Evolutionary conservation across 2,888 invertebrate genomes (phyloP).

Genomic region (Drosophila emarginata): DNA sequence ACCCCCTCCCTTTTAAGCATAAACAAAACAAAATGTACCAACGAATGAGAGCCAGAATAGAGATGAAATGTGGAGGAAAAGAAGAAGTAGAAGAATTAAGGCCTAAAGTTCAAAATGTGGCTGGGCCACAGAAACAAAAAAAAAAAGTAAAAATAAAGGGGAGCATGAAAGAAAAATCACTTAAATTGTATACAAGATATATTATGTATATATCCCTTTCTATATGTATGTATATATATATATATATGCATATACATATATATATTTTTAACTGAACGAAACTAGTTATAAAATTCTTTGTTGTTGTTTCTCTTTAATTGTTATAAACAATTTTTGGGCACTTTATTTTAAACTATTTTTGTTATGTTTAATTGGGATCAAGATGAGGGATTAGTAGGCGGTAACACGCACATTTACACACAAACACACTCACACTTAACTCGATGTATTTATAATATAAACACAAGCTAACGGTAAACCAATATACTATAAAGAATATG

Average conservation of each 20-base stretch:
- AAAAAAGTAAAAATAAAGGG: slow-evolving; percentile 25
- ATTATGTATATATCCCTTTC: background rate
- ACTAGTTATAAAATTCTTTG: slow-evolving; percentile 28
- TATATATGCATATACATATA: slow-evolving; percentile 13
- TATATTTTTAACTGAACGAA: slow-evolving; percentile 40
- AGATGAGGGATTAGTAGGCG: slow-evolving; percentile 2
- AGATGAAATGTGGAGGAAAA: slow-evolving; percentile 2
- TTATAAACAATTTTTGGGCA: slow-evolving; percentile 12
- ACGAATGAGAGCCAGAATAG: slow-evolving; percentile 22
- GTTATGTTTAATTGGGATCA: background rate
- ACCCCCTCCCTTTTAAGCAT: background rate
- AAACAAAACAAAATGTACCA: slow-evolving; percentile 4
- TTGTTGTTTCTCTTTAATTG: slow-evolving; percentile 19
- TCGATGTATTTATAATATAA: slow-evolving; percentile 27
- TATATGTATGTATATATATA: slow-evolving; percentile 16
- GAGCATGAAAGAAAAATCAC: slow-evolving; percentile 14
- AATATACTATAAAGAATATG: slow-evolving; percentile 10
- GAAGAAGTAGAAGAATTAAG: slow-evolving; percentile 43
- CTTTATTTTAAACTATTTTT: slow-evolving; percentile 12
- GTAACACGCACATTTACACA: slow-evolving; percentile 6
- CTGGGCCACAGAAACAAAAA: slow-evolving; percentile 64
- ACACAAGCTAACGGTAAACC: slow-evolving; percentile 16
- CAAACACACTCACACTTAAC: slow-evolving; percentile 27
- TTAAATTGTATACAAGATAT: slow-evolving; percentile 13
- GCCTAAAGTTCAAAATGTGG: slow-evolving; percentile 76